Conservation (phyloP, 2,113 vertebrate genomes). For the Oncorhynchus gorbuscha region DNA sequence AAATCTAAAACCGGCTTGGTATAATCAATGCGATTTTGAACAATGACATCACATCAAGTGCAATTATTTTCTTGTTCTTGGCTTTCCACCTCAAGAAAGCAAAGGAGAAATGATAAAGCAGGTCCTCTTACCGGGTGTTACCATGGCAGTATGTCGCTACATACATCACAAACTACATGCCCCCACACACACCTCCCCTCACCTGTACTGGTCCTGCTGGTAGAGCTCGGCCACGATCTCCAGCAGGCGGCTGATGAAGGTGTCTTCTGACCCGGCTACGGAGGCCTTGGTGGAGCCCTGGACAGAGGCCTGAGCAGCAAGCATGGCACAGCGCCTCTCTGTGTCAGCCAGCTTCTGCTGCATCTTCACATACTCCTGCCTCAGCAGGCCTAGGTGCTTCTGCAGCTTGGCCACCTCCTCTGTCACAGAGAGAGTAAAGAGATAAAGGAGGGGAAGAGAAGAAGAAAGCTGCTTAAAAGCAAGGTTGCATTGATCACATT, state of each 20-base stretch:
- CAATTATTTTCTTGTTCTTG: not conserved
- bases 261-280: slow-evolving; percentile 81
- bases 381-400: slow-evolving; percentile 95
- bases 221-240: slow-evolving; percentile 88
- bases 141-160: not conserved
- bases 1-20: not conserved
- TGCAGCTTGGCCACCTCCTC: slow-evolving; percentile 99
- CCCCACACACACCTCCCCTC: slow-evolving; percentile 14
- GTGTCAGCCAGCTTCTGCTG: slow-evolving; percentile 95
- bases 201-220: slow-evolving; percentile 97
- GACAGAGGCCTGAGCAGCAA: slow-evolving; percentile 81
- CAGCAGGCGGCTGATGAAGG: slow-evolving; percentile 91
- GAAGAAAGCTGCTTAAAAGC: not conserved
- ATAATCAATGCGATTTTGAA: not conserved
- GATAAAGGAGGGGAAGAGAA: slow-evolving; percentile 4
- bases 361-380: slow-evolving; percentile 98
- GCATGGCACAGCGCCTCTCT: slow-evolving; percentile 84
- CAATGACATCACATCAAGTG: not conserved
- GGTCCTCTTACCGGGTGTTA: not conserved
- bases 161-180: not conserved
- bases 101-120: not conserved
- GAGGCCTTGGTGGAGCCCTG: slow-evolving; percentile 70
- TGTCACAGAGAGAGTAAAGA: slow-evolving; percentile 54
- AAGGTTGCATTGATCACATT: too few species aligned
- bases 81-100: not conserved